Evolutionary conservation across 2,113 vertebrate genomes (phyloP), one percentile per base, ranked within the genome.

Genomic region (Cryptomyrus ogoouensis): DNA sequence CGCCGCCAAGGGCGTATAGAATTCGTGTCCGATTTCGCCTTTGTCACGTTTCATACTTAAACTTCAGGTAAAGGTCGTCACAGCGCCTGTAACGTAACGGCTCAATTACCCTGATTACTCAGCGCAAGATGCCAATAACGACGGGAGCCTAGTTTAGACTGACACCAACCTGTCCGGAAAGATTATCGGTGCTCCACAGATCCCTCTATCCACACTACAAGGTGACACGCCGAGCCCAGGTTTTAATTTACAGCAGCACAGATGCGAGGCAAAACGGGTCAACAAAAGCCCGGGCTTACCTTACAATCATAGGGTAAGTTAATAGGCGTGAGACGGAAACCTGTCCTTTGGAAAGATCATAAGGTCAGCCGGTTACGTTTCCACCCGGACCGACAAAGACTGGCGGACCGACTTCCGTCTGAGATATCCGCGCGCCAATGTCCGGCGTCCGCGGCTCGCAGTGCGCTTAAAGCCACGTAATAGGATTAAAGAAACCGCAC

Each of bases 391-490:
- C 8, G 50, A 80, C 27, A 89, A 83, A 13, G 90, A 21, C 47
- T 5, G 88, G 91, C 93, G 93, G 85, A 93, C 91, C 85, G 49
- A 58, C 91, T 93, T 93, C 93, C 93, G 93, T 27, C 83, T 47
- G 24, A 27, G 39, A 39, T n/a, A 58, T 56, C 27, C 62, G 62
- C 62, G 62, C 62, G 62, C 62, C 3, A 27, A 4, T 3, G 62
- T 66, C n/a, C n/a, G 24, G 24, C 3, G 62, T 12, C 3, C 3
- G n/a, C n/a, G n/a, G 9, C 62, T 66, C 9, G n/a, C n/a, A 1
- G 3, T 27, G 62, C 62, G 9, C n/a, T 27, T 66, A 66, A 21
- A 70, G 62, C 62, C 27, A 70, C 10, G 62, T 70, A 70, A 70
- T 27, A 12, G 0, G n/a, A 27, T 31, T 70, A 70, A 27, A 31